Conservation (phyloP, 2,113 vertebrate genomes). For the Corythornis madagascariensis region DNA sequence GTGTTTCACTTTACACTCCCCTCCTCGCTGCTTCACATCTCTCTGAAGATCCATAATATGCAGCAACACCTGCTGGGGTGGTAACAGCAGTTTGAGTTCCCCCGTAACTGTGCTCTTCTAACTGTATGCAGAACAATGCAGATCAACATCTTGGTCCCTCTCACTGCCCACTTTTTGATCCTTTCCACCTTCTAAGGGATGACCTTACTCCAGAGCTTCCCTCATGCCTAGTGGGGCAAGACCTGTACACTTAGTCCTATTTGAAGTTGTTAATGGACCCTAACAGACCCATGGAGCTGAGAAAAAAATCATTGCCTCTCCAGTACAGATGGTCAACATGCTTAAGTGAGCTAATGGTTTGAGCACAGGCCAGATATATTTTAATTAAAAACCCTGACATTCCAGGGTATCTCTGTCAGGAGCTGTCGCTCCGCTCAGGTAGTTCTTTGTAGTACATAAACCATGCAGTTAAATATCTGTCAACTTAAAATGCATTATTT, state of each 20-base stretch:
- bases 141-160: neutral
- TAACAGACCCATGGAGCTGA: neutral
- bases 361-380: slow-evolving; percentile 53
- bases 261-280: neutral
- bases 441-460: slow-evolving; percentile 51
- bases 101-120: neutral
- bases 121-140: neutral
- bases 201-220: neutral
- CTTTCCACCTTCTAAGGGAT: neutral
- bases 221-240: neutral
- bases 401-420: slow-evolving; percentile 3
- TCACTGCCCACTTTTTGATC: neutral
- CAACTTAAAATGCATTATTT: slow-evolving; percentile 67
- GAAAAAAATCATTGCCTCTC: slow-evolving; percentile 54
- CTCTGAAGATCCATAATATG: neutral
- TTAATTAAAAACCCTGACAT: slow-evolving; percentile 67
- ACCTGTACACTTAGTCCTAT: neutral
- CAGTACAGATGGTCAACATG: slow-evolving; percentile 62
- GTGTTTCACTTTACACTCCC: neutral
- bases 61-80: slow-evolving; percentile 23
- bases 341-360: slow-evolving; percentile 47
- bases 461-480: slow-evolving; percentile 42
- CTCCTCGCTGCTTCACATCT: neutral
- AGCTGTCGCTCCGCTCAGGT: slow-evolving; percentile 54
- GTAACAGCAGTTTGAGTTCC: neutral